Evolutionary conservation across 2,888 invertebrate species (phyloP), one percentile per base, ranked within the genome.

Genomic region (Idaea dimidiata): DNA sequence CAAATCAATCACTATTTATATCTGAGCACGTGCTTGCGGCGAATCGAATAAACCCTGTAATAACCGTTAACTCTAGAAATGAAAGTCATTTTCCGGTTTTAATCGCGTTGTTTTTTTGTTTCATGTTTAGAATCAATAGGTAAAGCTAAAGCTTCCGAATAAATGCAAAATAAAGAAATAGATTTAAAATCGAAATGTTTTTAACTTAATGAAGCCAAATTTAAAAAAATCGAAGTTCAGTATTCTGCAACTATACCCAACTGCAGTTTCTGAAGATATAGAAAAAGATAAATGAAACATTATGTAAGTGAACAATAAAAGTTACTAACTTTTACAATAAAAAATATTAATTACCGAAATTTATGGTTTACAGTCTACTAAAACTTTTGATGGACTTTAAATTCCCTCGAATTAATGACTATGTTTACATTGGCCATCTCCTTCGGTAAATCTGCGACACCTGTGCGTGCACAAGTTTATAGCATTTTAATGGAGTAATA

Each of bases 1-100:
- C 88, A 88, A 88, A 86, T 87, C 82, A 80, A 88, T 87, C 82
- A 87, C 88, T 89, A 88, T 89, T 89, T 88, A 86, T 88, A 89
- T 75, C 78, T 76, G 67, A 72, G 67, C 76, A 72, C 69, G 68
- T 64, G 62, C 54, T 62, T 61, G 63, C 58, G 56, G 61, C 59
- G 57, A 56, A 57, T 61, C 57, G 32, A 24, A 31, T 16, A 32
- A n/a, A 58, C 24, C 33, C n/a, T 8, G 32, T 57, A 59, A 61
- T 33, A 14, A 8, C 14, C 14, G 3, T 43, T 43, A 43, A 7
- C 0, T 43, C 43, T 5, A 43, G 43, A n/a, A n/a, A n/a, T n/a
- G n/a, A n/a, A n/a, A n/a, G n/a, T n/a, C n/a, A n/a, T n/a, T n/a
- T n/a, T n/a, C n/a, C n/a, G n/a, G n/a, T n/a, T n/a, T n/a, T n/a